Conservation (phyloP, 2,113 vertebrate species). For the Pachycephala philippinensis region DNA sequence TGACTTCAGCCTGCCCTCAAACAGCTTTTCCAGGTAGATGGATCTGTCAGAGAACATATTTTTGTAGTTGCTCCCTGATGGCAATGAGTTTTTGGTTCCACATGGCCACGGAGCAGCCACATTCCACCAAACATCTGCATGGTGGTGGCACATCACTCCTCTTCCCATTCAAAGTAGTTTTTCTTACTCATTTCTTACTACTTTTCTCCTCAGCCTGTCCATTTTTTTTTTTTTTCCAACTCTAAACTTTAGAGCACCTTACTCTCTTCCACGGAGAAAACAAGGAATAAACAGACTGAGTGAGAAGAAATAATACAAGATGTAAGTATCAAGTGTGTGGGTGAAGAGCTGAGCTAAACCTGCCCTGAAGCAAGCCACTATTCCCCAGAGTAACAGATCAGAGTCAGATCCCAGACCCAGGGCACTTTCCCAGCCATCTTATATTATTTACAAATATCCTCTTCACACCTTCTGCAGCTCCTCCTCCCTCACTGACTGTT, state of each 20-base stretch:
- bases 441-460: neutral
- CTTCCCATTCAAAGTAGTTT: neutral
- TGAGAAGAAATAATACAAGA: neutral
- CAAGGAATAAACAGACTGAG: neutral
- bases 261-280: neutral
- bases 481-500: neutral
- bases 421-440: neutral
- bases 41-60: accelerated
- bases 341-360: neutral
- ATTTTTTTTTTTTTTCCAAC: neutral
- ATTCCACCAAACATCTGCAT: neutral
- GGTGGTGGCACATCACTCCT: neutral
- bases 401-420: neutral
- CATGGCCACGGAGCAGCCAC: accelerated
- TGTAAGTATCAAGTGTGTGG: neutral
- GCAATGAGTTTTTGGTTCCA: neutral
- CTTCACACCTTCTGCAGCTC: neutral
- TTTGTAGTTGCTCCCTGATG: neutral
- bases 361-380: neutral
- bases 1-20: neutral
- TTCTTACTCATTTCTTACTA: neutral
- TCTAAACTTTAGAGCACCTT: neutral
- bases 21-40: neutral
- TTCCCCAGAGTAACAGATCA: neutral
- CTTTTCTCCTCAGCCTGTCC: neutral